phyloP scores from a whole-genome alignment of 2,797 vertebrate genomes.

The Lycodopsis pacificus region DNA sequence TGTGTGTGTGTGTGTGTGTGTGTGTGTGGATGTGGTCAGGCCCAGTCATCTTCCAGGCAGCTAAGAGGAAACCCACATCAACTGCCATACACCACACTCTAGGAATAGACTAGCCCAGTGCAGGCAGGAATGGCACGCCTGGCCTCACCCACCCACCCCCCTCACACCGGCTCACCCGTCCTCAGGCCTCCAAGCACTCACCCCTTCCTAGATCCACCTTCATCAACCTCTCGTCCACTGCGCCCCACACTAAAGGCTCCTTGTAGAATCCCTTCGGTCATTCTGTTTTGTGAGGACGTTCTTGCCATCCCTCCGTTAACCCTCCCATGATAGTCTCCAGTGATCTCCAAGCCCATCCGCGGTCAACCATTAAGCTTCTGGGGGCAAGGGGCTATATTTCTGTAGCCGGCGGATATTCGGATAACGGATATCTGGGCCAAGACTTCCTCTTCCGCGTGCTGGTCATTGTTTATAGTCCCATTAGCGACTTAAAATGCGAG shows the following conservation, averaged over 20 bases:
- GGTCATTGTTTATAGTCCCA: neutral
- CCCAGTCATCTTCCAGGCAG: slow-evolving; percentile 97
- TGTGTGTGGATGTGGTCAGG: slow-evolving; percentile 97
- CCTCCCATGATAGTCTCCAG: neutral
- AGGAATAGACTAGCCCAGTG: slow-evolving; percentile 82
- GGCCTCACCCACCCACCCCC: slow-evolving; percentile 51
- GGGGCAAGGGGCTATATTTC: neutral
- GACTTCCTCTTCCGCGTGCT: neutral
- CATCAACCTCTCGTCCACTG: neutral
- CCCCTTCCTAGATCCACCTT: slow-evolving; percentile 46
- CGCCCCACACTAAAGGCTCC: neutral
- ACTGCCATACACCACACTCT: slow-evolving; percentile 91
- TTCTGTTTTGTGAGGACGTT: neutral
- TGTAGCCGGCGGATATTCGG: neutral
- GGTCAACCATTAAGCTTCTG: neutral
- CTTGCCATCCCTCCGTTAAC: too few species aligned
- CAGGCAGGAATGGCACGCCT: slow-evolving; percentile 78
- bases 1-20: slow-evolving; percentile 75
- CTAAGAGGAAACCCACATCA: slow-evolving; percentile 99
- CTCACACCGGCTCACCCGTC: slow-evolving; percentile 31
- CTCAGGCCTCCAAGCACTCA: slow-evolving; percentile 30
- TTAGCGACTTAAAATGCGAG: neutral
- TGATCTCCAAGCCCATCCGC: too few species aligned
- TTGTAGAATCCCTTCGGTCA: neutral
- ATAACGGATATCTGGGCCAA: neutral